Evolutionary conservation across 2,888 invertebrate species (phyloP), one percentile per base, ranked within the genome.

Genomic region (Lysandra bellargus): DNA sequence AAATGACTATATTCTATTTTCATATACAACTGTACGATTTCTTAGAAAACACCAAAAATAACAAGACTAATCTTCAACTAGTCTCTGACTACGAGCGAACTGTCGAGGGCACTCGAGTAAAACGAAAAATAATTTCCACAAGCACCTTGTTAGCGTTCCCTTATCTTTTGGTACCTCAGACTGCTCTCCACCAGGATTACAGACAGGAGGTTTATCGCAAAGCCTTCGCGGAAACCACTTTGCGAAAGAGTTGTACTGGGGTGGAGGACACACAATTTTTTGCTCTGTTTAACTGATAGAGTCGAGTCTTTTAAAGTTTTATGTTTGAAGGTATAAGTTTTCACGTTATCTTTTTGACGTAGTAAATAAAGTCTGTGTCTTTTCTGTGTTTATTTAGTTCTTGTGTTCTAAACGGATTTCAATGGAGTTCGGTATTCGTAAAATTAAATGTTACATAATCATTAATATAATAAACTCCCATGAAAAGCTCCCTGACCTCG

Each of bases 121-220:
- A 76, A 77, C 53, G 53, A 37, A 33, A 80, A 76, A 78, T 69
- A 78, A 64, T 80, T 30, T 30, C 49, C 44, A 23, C 44, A 14
- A 44, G 74, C 40, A 44, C n/a, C 40, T 74, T 74, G 74, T 74
- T 74, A 74, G 74, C 74, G 74, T 44, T 44, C 74, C 44, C 44
- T 40, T 74, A 74, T 74, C 74, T 44, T 44, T 9, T 17, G 44
- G 40, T 74, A 74, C 69, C 69, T 33, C 69, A 33, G 69, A 69
- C 33, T 69, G 69, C 69, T 69, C 69, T 69, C 30, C 69, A 69
- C 33, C 69, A 69, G 69, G 69, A 37, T 33, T 37, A 69, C 69
- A 69, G 69, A 69, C 69, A 33, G 69, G 69, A 33, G 69, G 69
- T 69, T 69, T 69, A 33, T 69, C 69, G 69, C 14, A 30, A 64